A percentile compares a stretch with the other conserved stretches of the same genome.
Conservation (phyloP, 2,888 invertebrate genomes). For the Pandemis corylana region DNA sequence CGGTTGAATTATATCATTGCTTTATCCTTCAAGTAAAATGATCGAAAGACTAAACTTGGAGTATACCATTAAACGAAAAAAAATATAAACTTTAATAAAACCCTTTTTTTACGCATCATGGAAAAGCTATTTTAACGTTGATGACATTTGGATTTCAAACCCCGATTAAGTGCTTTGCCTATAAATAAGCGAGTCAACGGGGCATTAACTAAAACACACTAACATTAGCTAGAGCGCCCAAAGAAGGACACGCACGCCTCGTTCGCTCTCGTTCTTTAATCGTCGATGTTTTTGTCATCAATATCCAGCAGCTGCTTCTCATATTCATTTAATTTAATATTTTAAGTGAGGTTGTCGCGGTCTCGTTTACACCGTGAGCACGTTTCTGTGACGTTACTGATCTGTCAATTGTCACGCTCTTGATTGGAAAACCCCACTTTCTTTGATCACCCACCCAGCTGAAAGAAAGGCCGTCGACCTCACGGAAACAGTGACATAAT, state of each 20-base stretch:
- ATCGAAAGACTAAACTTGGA: not conserved
- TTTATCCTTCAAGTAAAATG: not conserved
- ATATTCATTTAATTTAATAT: conserved; percentile 19
- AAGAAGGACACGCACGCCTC: conserved; percentile 58
- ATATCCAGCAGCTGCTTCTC: conserved; percentile 30
- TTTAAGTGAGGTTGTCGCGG: not conserved
- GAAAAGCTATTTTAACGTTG: conserved; percentile 21
- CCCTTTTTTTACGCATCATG: not conserved
- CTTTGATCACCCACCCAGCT: conserved; percentile 42
- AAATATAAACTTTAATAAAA: too few relatives aligned
- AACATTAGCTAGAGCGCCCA: conserved; percentile 54
- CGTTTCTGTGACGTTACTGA: conserved; percentile 9
- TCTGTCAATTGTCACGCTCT: conserved; percentile 46
- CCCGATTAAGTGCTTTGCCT: conserved; percentile 54
- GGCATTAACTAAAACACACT: conserved; percentile 66
- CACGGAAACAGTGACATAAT: conserved; percentile 63
- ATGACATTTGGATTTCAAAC: conserved; percentile 50
- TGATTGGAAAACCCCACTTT: conserved; percentile 36
- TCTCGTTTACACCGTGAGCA: conserved; percentile 12
- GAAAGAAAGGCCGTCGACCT: conserved; percentile 65
- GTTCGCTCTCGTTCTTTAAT: conserved; percentile 53
- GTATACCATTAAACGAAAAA: too few relatives aligned
- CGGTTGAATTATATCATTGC: not conserved
- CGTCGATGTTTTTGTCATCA: conserved; percentile 37
- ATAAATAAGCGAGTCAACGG: conserved; percentile 69